These are phyloP conservation scores for Mus minutoides DNA, from an alignment of 2,797 vertebrate species.

Conservation along the genomic window DNA sequence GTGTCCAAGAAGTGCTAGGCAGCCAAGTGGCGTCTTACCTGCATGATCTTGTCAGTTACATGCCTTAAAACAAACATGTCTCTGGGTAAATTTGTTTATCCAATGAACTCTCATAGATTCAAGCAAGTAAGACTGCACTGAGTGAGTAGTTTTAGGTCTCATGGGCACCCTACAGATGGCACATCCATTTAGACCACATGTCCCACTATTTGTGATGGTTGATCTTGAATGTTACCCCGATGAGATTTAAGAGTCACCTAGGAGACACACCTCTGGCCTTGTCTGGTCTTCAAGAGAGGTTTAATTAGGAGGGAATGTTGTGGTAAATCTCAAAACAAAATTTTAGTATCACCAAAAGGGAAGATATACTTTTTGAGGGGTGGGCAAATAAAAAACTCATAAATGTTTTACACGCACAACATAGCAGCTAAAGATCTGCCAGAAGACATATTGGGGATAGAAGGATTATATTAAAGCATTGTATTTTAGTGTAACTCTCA, in stretches of 20 bases:
- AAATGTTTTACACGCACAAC: not conserved
- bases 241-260: not conserved
- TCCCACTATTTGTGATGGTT: not conserved
- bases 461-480: not conserved
- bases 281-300: not conserved
- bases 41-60: not conserved
- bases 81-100: not conserved
- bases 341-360: no score
- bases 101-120: not conserved
- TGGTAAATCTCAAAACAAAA: no score
- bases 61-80: not conserved
- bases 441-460: not conserved
- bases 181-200: not conserved
- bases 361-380: no score
- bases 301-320: no score
- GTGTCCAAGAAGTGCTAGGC: not conserved
- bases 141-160: not conserved
- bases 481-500: no score
- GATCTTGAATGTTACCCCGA: not conserved
- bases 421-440: no score
- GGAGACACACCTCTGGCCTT: not conserved
- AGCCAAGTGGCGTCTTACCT: not conserved
- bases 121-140: not conserved
- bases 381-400: no score
- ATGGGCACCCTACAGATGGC: not conserved